Evolutionary conservation across 2,797 vertebrate genomes (phyloP).

Genomic region (Pelobates cultripes): DNA sequence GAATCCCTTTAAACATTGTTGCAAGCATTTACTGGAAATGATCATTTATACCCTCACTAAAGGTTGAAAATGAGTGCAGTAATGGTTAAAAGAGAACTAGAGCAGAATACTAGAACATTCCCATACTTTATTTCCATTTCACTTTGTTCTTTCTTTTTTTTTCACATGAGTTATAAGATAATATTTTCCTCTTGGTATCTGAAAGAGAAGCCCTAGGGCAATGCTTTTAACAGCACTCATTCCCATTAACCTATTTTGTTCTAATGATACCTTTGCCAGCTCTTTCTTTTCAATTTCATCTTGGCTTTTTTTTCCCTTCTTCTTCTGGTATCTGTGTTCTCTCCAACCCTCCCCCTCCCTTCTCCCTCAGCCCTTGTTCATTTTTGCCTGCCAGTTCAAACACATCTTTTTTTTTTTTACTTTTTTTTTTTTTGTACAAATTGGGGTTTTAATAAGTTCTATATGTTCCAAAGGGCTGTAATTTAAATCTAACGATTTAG

Average conservation of each 20-base stretch:
- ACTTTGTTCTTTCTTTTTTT: slow-evolving; percentile 43
- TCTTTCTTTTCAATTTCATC: slow-evolving; percentile 54
- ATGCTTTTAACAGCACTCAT: slow-evolving; percentile 55
- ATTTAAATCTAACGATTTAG: slow-evolving; percentile 44
- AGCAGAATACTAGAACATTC: slow-evolving; percentile 10
- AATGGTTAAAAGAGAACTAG: slow-evolving; percentile 6
- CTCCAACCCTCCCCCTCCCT: slow-evolving; percentile 4
- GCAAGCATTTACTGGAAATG: not conserved
- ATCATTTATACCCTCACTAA: not conserved
- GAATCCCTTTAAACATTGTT: too few relatives aligned
- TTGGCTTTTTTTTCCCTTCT: slow-evolving; percentile 35
- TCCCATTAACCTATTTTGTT: slow-evolving; percentile 56
- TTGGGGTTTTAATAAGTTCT: slow-evolving; percentile 35
- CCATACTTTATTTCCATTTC: slow-evolving; percentile 20
- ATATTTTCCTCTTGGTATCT: slow-evolving; percentile 53
- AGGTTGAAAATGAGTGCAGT: not conserved
- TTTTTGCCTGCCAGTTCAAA: slow-evolving; percentile 32
- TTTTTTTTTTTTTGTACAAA: not conserved
- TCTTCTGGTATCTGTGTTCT: slow-evolving; percentile 32
- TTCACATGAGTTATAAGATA: slow-evolving; percentile 44
- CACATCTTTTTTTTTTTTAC: slow-evolving; percentile 7
- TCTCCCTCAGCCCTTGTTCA: slow-evolving; percentile 22
- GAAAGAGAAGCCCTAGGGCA: slow-evolving; percentile 51
- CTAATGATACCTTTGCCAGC: slow-evolving; percentile 50
- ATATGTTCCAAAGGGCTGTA: slow-evolving; percentile 36